Evolutionary conservation across 2,888 invertebrate species (phyloP), one percentile per base, ranked within the genome.

Genomic region (Acanthosoma haemorrhoidale): DNA sequence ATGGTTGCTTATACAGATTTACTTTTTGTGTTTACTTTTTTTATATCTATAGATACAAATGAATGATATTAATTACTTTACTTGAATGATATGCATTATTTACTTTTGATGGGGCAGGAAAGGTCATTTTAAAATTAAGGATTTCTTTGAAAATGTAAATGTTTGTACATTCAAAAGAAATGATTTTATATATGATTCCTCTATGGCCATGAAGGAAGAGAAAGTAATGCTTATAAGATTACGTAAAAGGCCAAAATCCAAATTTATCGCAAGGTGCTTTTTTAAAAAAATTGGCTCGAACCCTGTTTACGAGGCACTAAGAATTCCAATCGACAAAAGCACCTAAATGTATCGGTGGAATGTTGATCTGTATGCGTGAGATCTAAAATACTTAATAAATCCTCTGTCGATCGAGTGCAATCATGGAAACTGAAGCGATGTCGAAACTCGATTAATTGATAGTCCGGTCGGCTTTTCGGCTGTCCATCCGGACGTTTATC

Each of bases 391-490:
- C 3, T 25, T 51, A 51, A 51, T 51, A 51, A 51, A 51, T 51
- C 29, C 25, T n/a, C 25, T 51, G 51, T 51, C 51, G 21, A 51
- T 51, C 29, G 51, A 21, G n/a, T n/a, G n/a, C n/a, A n/a, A n/a
- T 13, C 25, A 4, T 11, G 13, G 13, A 25, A 43, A n/a, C 51
- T 25, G 13, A 51, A 51, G 25, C 29, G 25, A 25, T 51, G 51
- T 51, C 51, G 51, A 51, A 51, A 51, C 21, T 25, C 29, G 51
- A 51, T 25, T 51, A 51, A 51, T 51, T 51, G 51, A 51, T 25
- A 51, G 51, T 21, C 51, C 21, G 51, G 5, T n/a, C n/a, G n/a
- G n/a, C n/a, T n/a, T n/a, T n/a, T n/a, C 51, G 25, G 25, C 51
- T 25, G 51, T 21, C 51, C 51, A 25, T 51, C 51, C 21, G n/a